Evolutionary conservation across 2,797 vertebrate species (phyloP).

Genomic region (Nyctalus aviator): DNA sequence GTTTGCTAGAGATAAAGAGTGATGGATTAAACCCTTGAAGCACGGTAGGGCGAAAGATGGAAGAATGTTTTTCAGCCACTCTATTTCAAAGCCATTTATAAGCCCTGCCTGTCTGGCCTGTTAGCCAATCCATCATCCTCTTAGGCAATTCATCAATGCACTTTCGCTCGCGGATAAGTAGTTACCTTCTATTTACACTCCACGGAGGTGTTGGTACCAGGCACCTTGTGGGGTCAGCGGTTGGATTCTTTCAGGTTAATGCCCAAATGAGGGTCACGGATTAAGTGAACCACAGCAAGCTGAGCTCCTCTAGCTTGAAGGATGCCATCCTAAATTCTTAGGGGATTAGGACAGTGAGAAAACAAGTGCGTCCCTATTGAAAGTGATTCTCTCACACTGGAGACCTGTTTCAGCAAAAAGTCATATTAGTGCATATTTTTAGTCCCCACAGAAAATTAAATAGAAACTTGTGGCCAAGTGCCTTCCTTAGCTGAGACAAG

Average conservation of each 20-base stretch:
- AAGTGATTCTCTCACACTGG: conserved; percentile 16
- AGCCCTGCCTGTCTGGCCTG: neutral
- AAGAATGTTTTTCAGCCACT: conserved; percentile 71
- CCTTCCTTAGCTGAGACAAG: conserved; percentile 52
- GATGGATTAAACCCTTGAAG: conserved; percentile 76
- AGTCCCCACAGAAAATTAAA: conserved; percentile 26
- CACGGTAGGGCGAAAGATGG: conserved; percentile 47
- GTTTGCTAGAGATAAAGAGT: conserved; percentile 63
- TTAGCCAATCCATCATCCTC: conserved; percentile 37
- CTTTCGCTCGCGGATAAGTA: conserved; percentile 62
- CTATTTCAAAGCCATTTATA: conserved; percentile 73
- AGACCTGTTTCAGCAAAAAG: conserved; percentile 59
- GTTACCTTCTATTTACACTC: conserved; percentile 74
- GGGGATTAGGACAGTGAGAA: neutral
- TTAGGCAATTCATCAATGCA: conserved; percentile 69
- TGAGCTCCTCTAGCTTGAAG: conserved; percentile 42
- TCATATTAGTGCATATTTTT: conserved; percentile 10
- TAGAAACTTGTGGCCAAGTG: conserved; percentile 1
- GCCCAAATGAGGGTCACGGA: conserved; percentile 68
- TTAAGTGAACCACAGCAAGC: conserved; percentile 66
- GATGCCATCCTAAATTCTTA: conserved; percentile 49
- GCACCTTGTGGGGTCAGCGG: neutral
- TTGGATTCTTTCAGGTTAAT: conserved; percentile 72
- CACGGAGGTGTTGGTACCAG: conserved; percentile 49
- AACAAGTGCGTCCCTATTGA: neutral